These are phyloP conservation scores for Tetragonisca angustula DNA, from an alignment of 2,888 invertebrate genomes.

Conservation along the genomic window DNA sequence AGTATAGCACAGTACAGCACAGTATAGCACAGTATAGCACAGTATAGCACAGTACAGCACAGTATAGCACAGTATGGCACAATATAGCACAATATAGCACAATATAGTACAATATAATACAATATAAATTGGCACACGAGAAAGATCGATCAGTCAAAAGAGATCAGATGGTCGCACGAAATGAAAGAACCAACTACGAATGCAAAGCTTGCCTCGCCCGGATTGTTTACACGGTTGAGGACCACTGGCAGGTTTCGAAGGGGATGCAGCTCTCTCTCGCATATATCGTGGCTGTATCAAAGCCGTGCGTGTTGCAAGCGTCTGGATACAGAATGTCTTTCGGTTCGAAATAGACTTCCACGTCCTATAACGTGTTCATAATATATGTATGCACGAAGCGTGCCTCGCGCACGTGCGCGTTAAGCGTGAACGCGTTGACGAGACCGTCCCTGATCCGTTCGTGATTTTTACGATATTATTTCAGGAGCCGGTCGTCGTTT, in stretches of 20 bases:
- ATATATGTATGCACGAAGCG: constrained; percentile 56
- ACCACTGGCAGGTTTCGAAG: constrained; percentile 61
- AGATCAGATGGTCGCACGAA: not conserved
- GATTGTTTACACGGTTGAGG: constrained; percentile 65
- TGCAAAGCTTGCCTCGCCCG: not conserved
- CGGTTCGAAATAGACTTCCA: constrained; percentile 73
- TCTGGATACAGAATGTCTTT: constrained; percentile 63
- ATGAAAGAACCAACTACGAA: not conserved
- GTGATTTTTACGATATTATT: constrained; percentile 66
- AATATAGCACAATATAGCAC: no score
- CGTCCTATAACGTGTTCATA: constrained; percentile 56
- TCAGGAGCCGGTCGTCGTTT: constrained; percentile 42
- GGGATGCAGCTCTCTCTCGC: constrained; percentile 66
- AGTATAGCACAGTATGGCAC: no score
- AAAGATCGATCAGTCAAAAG: not conserved
- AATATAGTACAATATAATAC: no score
- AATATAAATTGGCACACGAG: not conserved
- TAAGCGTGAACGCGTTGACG: constrained; percentile 37
- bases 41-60: no score
- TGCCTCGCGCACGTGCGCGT: constrained; percentile 14
- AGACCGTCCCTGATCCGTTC: constrained; percentile 24
- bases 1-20: no score
- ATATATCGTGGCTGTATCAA: constrained; percentile 67
- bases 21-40: no score
- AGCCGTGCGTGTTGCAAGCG: constrained; percentile 64